Conservation (phyloP, 2,888 invertebrate species). For the Pinctada fucata region DNA sequence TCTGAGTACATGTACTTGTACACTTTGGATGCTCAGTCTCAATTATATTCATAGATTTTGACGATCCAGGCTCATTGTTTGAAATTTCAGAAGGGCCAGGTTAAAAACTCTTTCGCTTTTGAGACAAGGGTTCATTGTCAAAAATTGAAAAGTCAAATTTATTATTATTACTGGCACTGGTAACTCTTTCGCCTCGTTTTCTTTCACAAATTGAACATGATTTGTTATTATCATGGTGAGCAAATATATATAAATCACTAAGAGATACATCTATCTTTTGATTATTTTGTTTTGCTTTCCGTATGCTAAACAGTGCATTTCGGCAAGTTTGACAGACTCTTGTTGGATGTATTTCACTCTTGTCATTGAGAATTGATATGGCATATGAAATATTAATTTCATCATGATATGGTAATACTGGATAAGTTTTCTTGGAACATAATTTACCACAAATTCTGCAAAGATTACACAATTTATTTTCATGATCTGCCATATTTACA, state of each 20-base stretch:
- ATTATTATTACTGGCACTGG: background rate
- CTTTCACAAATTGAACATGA: background rate
- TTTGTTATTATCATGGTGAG: background rate
- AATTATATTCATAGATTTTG: too few relatives aligned
- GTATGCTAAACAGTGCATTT: background rate
- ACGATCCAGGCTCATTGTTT: too few relatives aligned
- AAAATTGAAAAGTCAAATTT: background rate
- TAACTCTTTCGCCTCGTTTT: background rate
- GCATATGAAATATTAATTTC: background rate
- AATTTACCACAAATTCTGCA: background rate
- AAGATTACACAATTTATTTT: background rate
- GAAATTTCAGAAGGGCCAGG: background rate
- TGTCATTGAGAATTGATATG: background rate
- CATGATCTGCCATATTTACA: background rate
- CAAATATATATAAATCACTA: background rate
- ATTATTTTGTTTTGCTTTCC: background rate
- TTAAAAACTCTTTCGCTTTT: background rate
- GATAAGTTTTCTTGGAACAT: background rate
- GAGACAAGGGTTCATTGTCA: background rate
- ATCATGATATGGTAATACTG: background rate
- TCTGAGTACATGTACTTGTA: too few relatives aligned
- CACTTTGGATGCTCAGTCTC: too few relatives aligned
- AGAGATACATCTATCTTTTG: background rate
- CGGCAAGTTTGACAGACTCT: background rate
- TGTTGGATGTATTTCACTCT: background rate